Evolutionary conservation across 2,113 vertebrate genomes (phyloP).

Genomic region (Calidris pugnax): DNA sequence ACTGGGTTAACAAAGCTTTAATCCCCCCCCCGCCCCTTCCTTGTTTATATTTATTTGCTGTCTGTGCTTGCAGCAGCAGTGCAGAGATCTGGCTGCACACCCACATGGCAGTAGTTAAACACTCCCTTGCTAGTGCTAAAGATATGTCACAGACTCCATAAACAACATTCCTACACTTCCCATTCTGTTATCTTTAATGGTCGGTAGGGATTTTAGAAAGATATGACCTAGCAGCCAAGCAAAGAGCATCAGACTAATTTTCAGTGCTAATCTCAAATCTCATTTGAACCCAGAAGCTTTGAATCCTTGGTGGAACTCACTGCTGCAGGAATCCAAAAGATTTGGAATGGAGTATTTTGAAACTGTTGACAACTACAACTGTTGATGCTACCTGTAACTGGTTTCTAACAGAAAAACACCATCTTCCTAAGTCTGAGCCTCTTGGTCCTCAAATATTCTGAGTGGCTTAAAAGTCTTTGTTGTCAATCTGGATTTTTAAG

Average conservation of each 20-base stretch:
- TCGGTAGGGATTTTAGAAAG: neutral
- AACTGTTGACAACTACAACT: neutral
- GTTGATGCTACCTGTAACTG: neutral
- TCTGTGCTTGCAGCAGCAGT: neutral
- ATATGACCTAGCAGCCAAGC: neutral
- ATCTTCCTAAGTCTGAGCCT: neutral
- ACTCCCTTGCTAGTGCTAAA: neutral
- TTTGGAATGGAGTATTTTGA: neutral
- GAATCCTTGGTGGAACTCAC: neutral
- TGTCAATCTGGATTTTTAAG: neutral
- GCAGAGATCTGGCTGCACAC: neutral
- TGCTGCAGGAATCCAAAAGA: neutral
- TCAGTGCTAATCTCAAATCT: neutral
- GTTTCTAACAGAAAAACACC: neutral
- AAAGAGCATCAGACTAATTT: neutral
- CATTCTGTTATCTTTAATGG: neutral
- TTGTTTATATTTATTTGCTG: neutral
- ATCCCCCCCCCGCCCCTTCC: fast-evolving
- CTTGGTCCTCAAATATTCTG: neutral
- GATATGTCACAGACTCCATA: neutral
- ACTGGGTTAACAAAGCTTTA: neutral
- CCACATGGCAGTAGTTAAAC: neutral
- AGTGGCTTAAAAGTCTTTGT: neutral
- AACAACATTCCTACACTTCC: neutral
- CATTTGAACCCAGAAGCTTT: neutral